Evolutionary conservation across 2,113 vertebrate species (phyloP).

Genomic region (Tyto alba): DNA sequence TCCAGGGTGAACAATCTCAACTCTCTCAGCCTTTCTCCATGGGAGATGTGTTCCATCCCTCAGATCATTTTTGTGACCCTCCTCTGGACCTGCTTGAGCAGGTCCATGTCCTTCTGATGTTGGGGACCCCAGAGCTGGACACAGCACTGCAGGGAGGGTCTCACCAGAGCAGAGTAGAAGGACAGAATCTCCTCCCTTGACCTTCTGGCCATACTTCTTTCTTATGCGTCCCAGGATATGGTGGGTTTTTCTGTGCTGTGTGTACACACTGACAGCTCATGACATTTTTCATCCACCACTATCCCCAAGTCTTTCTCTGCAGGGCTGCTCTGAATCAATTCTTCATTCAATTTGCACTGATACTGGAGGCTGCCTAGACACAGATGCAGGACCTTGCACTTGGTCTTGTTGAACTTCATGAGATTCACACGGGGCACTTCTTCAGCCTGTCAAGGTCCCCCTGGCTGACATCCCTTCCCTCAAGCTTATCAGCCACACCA

Average conservation of each 20-base stretch:
- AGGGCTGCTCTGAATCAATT: neutral
- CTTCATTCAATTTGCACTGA: rapidly evolving
- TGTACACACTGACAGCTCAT: rapidly evolving
- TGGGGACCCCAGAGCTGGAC: rapidly evolving
- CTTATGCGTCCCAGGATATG: rapidly evolving
- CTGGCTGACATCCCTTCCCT: neutral
- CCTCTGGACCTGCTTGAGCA: neutral
- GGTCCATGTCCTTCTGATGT: neutral
- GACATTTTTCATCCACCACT: rapidly evolving
- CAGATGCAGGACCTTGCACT: neutral
- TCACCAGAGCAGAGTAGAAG: rapidly evolving
- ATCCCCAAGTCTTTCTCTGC: neutral
- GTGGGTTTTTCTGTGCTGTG: rapidly evolving
- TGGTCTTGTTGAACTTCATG: neutral
- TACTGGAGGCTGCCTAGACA: rapidly evolving
- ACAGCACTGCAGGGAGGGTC: rapidly evolving
- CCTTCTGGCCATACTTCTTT: rapidly evolving
- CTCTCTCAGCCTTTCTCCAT: neutral
- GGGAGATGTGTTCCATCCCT: neutral
- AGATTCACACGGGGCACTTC: neutral
- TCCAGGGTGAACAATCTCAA: rapidly evolving
- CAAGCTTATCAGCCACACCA: rapidly evolving
- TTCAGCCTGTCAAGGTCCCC: neutral
- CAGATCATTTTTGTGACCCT: rapidly evolving
- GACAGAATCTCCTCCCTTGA: rapidly evolving